Conservation (phyloP, 2,113 vertebrate species). For the Onychostoma macrolepis region DNA sequence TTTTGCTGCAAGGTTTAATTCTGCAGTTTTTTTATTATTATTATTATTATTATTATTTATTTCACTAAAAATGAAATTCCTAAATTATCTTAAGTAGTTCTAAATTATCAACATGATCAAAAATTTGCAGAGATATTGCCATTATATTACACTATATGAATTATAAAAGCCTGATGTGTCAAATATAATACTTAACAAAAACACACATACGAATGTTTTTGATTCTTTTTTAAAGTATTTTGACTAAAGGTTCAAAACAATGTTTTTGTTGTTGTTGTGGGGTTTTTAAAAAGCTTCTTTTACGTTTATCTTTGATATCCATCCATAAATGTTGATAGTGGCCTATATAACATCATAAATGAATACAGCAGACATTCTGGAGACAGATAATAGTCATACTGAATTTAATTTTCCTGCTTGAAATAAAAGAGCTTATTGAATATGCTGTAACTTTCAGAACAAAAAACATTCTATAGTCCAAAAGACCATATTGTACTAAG, state of each 20-base stretch:
- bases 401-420: background rate
- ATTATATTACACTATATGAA: no score
- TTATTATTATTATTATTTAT: background rate
- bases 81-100: background rate
- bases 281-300: no score
- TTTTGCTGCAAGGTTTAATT: background rate
- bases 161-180: no score
- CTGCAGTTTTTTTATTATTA: background rate
- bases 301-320: no score
- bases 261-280: no score
- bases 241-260: no score
- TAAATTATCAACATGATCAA: no score
- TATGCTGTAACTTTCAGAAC: background rate
- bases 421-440: background rate
- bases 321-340: no score
- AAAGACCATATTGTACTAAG: background rate
- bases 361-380: background rate
- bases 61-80: background rate
- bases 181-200: no score
- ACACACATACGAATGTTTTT: no score
- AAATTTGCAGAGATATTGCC: no score
- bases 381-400: background rate
- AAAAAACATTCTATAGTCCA: background rate
- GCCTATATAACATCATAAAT: background rate
- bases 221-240: no score